Evolutionary conservation across 2,888 invertebrate genomes (phyloP).

Genomic region (Oscheius onirici): DNA sequence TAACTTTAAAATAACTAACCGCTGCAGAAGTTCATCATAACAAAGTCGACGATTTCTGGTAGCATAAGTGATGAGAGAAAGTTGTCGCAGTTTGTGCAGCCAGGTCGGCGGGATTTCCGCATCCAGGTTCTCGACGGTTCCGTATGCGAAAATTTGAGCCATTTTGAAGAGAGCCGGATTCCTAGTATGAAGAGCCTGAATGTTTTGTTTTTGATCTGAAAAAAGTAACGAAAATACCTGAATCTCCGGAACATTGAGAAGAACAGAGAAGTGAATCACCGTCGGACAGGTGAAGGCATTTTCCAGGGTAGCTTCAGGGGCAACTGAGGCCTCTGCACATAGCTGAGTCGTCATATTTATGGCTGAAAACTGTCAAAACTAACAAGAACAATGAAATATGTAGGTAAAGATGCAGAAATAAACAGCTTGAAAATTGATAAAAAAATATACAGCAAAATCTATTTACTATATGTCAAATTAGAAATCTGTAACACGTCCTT

Average conservation of each 20-base stretch:
- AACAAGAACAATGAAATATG: too few relatives aligned
- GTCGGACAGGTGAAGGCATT: slow-evolving; percentile 13
- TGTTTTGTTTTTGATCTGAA: background rate
- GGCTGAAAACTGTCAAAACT: background rate
- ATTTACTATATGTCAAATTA: slow-evolving; percentile 72
- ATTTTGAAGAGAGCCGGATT: slow-evolving; percentile 22
- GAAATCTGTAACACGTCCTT: slow-evolving; percentile 95
- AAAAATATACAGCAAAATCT: background rate
- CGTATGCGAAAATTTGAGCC: slow-evolving; percentile 26
- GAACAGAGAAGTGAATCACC: slow-evolving; percentile 10
- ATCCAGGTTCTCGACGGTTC: slow-evolving; percentile 29
- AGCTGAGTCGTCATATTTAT: background rate
- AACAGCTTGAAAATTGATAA: background rate
- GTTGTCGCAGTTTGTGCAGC: slow-evolving; percentile 32
- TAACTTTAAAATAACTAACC: slow-evolving; percentile 2
- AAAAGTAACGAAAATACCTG: slow-evolving; percentile 7
- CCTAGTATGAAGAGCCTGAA: slow-evolving; percentile 5
- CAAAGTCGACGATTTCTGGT: slow-evolving; percentile 9
- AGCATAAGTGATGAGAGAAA: slow-evolving; percentile 34
- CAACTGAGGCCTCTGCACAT: background rate
- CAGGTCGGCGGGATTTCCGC: background rate
- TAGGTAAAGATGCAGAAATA: background rate
- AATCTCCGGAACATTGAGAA: slow-evolving; percentile 8
- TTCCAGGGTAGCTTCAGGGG: slow-evolving; percentile 9
- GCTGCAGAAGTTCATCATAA: slow-evolving; percentile 25